Percentiles rank a stretch among this genome's conserved stretches.
These are phyloP conservation scores for Himalopsyche kuldschensis DNA, from an alignment of 2,888 invertebrate species.

Conservation along the genomic window DNA sequence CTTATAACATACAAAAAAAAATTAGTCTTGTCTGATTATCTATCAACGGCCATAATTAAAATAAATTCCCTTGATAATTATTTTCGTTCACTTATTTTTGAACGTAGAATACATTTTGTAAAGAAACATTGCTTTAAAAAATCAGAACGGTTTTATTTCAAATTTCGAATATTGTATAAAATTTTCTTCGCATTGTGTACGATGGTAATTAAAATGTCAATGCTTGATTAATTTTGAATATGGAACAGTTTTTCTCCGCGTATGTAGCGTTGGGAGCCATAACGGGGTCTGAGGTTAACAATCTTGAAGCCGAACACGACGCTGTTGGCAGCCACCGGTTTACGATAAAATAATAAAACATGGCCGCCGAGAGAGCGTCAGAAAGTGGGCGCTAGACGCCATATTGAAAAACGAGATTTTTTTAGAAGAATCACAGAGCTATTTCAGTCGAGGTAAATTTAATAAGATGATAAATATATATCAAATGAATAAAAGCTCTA, in stretches of 20 bases:
- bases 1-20: no score
- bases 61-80: no score
- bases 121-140: no score
- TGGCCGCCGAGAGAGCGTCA: background rate
- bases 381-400: background rate
- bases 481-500: background rate
- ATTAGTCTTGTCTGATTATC: no score
- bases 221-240: background rate
- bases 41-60: no score
- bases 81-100: no score
- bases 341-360: background rate
- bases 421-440: background rate
- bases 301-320: background rate
- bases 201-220: background rate
- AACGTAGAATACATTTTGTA: no score
- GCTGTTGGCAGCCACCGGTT: background rate
- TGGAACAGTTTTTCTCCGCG: background rate
- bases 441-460: background rate
- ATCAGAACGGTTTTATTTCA: no score
- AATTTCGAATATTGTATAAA: no score
- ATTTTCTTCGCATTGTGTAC: no score
- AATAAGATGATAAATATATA: background rate
- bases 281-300: background rate
- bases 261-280: background rate
- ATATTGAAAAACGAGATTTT: background rate